Base-by-base conservation (phyloP, 2,888 invertebrate species). In the Theretra japonica region DNA sequence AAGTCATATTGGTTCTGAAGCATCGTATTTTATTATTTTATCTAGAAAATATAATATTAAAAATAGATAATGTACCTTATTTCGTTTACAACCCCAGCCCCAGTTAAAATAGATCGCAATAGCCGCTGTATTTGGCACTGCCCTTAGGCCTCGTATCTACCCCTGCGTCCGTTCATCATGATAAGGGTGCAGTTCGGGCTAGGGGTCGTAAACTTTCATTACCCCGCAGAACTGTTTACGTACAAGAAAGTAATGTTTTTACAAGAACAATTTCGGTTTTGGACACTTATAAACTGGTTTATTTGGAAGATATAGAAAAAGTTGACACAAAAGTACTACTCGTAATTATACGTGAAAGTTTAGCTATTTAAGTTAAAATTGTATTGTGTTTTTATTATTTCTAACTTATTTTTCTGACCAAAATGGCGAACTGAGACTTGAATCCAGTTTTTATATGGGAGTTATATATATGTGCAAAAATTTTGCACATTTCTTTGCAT, bases 161-260 rank as follows among this genome's bases (percentile, higher is more conserved):
- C 80, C 81, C 77, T 79, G 79, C 75, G 72, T 71, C 76, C 75
- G 77, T 84, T 83, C 81, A 81, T 84, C 84, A 83, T 81, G 86
- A 86, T 84, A 84, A 86, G 86, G 85, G 81, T 75, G 72, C 76
- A 74, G 75, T 80, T 77, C 76, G 65, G 73, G 75, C 74, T 78
- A 79, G 79, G 74, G 75, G 74, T 80, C 85, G 83, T 88, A 85
- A 85, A 87, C 85, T 86, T 85, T 86, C 83, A 88, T 88, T 87
- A 86, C 76, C 76, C 74, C 77, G 82, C 82, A 83, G 82, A 85
- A 86, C 83, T 86, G 82, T 83, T 82, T 80, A 84, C 23, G 65
- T 48, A 65, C 6, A 65, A 60, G 30, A 30, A 65, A 41, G 48
- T 65, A 65, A 65, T 59, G 71, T 71, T 68, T n/a, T 71, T 68